These are phyloP conservation scores for Apis cerana DNA, from an alignment of 1,140 invertebrate genomes.

Conservation along the genomic window DNA sequence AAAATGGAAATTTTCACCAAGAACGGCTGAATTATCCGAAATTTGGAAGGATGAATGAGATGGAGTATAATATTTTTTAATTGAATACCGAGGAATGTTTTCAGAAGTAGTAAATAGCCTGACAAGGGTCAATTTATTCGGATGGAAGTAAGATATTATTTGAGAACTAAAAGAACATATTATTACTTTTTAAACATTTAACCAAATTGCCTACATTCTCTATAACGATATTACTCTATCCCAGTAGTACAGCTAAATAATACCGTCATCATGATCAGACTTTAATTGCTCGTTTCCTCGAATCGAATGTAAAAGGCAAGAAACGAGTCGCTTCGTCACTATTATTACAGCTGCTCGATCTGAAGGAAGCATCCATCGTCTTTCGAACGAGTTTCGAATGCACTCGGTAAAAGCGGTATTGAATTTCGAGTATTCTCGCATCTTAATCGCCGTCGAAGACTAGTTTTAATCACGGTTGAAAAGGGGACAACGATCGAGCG, in stretches of 20 bases:
- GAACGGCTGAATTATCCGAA: no score
- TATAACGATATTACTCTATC: background rate
- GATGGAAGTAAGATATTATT: background rate
- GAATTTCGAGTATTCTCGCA: conserved; percentile 51
- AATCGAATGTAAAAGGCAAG: background rate
- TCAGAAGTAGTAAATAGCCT: background rate
- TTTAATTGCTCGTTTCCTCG: background rate
- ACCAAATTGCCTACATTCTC: background rate
- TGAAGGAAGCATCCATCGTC: conserved; percentile 3
- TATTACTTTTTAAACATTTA: no score
- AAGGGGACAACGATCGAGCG: conserved; percentile 20
- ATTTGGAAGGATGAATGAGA: no score
- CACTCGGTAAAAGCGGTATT: conserved; percentile 52
- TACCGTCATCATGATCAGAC: background rate
- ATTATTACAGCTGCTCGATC: conserved; percentile 43
- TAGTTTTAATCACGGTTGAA: conserved; percentile 42
- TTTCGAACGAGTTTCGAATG: conserved; percentile 19
- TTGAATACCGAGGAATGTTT: background rate
- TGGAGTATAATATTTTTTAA: background rate
- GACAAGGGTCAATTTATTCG: background rate
- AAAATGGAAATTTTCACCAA: no score
- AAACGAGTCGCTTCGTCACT: conserved; percentile 17
- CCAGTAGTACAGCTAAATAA: background rate
- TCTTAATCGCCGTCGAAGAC: conserved; percentile 43
- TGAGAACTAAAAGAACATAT: no score